Base-by-base conservation (phyloP, 2,888 invertebrate species). In the Catocala fraxini region DNA sequence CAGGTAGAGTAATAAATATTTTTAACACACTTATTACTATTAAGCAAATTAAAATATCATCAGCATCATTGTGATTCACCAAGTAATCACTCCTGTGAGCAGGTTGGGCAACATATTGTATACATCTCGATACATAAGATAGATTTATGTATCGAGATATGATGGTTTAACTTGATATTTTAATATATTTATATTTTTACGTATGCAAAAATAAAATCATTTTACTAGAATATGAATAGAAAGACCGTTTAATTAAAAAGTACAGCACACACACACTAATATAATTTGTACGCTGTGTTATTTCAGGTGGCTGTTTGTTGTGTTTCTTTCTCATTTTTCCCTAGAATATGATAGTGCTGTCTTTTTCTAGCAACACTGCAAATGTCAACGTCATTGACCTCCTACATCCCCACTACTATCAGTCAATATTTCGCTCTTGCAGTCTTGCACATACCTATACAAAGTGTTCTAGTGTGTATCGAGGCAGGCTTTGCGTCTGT, bases 311-410 rank as follows among this genome's bases (percentile, higher is more conserved):
- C 62, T 69, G 67, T 85, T 88, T 88, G 89, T 88, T 89, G 79
- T 89, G 68, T 82, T 82, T 76, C 79, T 73, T 13, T 88, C 83
- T 85, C 85, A 66, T 56, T 66, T 70, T 51, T 61, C 49, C 35
- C 4, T 12, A 39, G 39, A 49, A 56, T 11, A 45, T 10, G 65
- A 71, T 74, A 64, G 60, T 34, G 45, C 66, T 68, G 45, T 84
- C 84, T 79, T 81, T 75, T 57, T 88, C 81, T 75, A 60, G 41
- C 79, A 71, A 59, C 63, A 74, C 63, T 65, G 70, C 75, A 79
- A 73, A 66, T 76, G 72, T 73, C 73, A 85, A 87, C 92, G 92
- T 91, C 91, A 91, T 89, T 92, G 92, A 92, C 85, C 88, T 82
- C 81, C 72, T 86, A 83, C 86, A 84, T 84, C 88, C 88, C 89